Percentiles rank a stretch among this genome's conserved stretches.
Evolutionary conservation across 2,113 vertebrate genomes (phyloP).

Genomic region (Lepisosteus osseus): DNA sequence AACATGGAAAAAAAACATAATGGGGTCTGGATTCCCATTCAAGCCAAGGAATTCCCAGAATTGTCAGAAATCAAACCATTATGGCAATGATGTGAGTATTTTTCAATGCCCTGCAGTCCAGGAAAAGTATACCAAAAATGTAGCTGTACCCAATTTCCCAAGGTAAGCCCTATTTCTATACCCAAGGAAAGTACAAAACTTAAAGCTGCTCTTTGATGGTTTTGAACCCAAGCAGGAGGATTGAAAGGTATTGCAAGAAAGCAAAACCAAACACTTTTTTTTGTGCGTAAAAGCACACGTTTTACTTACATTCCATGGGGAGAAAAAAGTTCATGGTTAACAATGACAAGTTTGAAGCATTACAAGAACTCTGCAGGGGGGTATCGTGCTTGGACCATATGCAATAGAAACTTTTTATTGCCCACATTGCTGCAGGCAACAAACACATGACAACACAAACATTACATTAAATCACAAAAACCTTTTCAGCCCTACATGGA

Average conservation of each 20-base stretch:
- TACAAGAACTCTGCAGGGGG: constrained; percentile 58
- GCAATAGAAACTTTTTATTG: constrained; percentile 53
- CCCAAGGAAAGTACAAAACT: too few relatives aligned
- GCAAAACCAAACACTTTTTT: constrained; percentile 21
- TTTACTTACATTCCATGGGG: constrained; percentile 87
- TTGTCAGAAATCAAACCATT: too few relatives aligned
- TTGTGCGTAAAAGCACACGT: constrained; percentile 55
- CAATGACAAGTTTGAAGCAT: constrained; percentile 65
- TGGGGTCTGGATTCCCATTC: too few relatives aligned
- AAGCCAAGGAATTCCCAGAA: too few relatives aligned
- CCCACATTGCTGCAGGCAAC: constrained; percentile 51
- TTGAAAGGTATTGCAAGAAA: background rate
- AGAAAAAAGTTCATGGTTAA: constrained; percentile 79
- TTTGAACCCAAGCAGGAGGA: too few relatives aligned
- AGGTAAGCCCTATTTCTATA: too few relatives aligned
- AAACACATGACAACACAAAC: constrained; percentile 77
- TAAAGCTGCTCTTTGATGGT: too few relatives aligned
- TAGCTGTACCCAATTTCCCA: too few relatives aligned
- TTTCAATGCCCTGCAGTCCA: too few relatives aligned
- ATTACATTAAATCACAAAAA: constrained; percentile 73
- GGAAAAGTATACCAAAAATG: too few relatives aligned
- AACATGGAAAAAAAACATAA: too few relatives aligned
- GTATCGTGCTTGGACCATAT: constrained; percentile 64
- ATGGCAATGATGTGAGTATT: too few relatives aligned
- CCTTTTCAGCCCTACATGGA: constrained; percentile 83